Evolutionary conservation across 1,140 invertebrate genomes (phyloP).

Genomic region (Dolichoris vasculosae): DNA sequence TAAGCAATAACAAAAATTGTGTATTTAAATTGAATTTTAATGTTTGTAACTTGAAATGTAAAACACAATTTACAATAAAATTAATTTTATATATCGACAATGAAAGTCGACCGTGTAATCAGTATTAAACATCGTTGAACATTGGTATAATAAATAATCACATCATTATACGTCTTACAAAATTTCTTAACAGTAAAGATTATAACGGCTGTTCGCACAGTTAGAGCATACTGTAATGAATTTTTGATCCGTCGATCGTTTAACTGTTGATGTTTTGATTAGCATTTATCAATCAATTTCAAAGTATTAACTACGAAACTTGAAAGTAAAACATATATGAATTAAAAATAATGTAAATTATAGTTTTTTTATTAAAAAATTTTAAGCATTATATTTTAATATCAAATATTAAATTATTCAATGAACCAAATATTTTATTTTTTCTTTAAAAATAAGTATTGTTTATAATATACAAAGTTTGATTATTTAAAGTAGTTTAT

Average conservation of each 20-base stretch:
- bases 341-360: no score
- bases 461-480: no score
- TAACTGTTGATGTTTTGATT: not conserved
- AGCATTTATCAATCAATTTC: not conserved
- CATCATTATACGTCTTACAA: not conserved
- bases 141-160: not conserved
- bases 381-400: not conserved
- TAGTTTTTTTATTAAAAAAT: no score
- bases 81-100: no score
- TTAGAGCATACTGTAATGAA: not conserved
- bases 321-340: not conserved
- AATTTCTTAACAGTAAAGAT: not conserved
- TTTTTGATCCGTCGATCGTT: not conserved
- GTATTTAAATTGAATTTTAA: no score
- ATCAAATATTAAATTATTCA: not conserved
- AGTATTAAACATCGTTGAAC: not conserved
- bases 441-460: no score
- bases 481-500: no score
- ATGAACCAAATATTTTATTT: no score
- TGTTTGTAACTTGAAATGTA: no score
- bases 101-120: no score
- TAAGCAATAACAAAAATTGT: no score
- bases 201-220: not conserved
- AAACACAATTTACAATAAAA: no score
- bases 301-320: not conserved